Evolutionary conservation across 2,797 vertebrate species (phyloP).

Genomic region (Champsocephalus gunnari): DNA sequence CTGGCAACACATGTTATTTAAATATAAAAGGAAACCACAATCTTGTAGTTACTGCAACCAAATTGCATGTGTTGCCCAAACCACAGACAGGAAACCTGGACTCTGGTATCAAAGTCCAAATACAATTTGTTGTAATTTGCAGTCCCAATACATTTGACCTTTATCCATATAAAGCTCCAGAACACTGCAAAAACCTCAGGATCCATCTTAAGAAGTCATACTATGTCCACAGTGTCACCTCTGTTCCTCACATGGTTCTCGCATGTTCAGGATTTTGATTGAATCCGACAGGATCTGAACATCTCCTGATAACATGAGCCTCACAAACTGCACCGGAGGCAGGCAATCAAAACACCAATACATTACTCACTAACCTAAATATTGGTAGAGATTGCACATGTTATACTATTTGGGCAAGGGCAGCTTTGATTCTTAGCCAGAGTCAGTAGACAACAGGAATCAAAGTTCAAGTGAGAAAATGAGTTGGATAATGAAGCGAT

Average conservation of each 20-base stretch:
- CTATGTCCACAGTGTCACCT: not conserved
- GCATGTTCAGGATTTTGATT: constrained; percentile 12
- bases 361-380: constrained; percentile 23
- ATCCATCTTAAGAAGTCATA: not conserved
- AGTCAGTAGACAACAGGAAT: not conserved
- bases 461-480: not conserved
- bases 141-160: not conserved
- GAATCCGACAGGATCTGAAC: constrained; percentile 18
- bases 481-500: constrained; percentile 3
- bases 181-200: not conserved
- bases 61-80: not conserved
- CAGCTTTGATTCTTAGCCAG: constrained; percentile 5
- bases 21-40: not conserved
- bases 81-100: not conserved
- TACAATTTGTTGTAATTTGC: too few species aligned
- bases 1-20: not conserved
- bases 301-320: constrained; percentile 22
- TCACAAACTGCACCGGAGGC: constrained; percentile 12
- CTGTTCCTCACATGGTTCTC: not conserved
- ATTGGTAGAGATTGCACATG: constrained; percentile 5
- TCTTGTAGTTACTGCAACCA: not conserved
- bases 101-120: not conserved
- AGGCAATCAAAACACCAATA: constrained; percentile 15
- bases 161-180: not conserved
- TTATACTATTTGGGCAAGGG: not conserved